phyloP scores from a whole-genome alignment of 2,797 vertebrate genomes.

The Lindbergichthys nudifrons region DNA sequence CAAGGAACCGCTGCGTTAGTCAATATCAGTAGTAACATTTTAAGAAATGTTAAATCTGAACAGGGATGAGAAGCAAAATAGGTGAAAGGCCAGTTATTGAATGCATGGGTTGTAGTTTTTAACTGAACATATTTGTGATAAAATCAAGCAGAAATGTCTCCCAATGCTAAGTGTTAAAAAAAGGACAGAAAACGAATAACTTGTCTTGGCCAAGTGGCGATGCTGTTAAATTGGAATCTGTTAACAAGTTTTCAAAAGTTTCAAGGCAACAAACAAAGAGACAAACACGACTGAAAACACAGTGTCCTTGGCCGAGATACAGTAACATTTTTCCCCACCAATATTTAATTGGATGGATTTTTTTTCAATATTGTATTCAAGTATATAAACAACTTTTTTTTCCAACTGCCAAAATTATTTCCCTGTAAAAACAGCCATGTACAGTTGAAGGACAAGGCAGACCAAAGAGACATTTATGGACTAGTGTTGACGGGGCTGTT shows the following conservation, averaged over 20 bases:
- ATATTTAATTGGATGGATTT: slow-evolving; percentile 25
- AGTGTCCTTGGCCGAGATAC: background rate
- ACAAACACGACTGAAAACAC: slow-evolving; percentile 15
- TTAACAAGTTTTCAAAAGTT: slow-evolving; percentile 21
- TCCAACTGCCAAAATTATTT: background rate
- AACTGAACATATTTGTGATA: background rate
- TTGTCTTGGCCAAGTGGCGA: slow-evolving; percentile 13
- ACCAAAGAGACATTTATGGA: too few species aligned
- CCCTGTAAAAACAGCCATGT: background rate
- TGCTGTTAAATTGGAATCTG: slow-evolving; percentile 29
- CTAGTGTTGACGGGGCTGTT: too few species aligned
- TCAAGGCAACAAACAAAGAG: slow-evolving; percentile 15
- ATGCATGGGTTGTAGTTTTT: background rate
- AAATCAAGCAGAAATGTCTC: background rate
- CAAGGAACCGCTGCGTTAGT: too few species aligned
- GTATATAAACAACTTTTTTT: background rate
- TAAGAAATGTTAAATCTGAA: background rate
- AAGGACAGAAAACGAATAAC: background rate
- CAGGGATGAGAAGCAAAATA: background rate
- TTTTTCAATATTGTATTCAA: slow-evolving; percentile 3
- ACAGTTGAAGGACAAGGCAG: too few species aligned
- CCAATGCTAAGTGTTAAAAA: background rate
- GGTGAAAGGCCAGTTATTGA: background rate
- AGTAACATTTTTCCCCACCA: background rate
- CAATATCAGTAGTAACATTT: background rate